Conservation (phyloP, 2,797 vertebrate genomes). For the Cyprinella venusta region DNA sequence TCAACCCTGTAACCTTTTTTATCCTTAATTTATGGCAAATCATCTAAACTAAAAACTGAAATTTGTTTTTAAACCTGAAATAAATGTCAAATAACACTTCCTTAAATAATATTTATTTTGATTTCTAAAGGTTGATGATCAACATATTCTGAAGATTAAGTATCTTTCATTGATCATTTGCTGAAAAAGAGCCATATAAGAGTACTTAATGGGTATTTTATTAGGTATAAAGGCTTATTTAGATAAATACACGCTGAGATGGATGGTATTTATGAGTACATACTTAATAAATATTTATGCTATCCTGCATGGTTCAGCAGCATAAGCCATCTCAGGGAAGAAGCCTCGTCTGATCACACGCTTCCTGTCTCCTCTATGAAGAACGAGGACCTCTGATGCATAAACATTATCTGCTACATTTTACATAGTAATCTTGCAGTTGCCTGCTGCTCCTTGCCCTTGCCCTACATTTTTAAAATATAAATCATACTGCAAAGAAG, state of each 20-base stretch:
- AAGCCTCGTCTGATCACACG: background rate
- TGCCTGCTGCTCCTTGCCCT: slow-evolving; percentile 12
- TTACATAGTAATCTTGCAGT: slow-evolving; percentile 33
- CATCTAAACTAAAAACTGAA: background rate
- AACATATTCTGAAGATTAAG: background rate
- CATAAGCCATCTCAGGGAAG: background rate
- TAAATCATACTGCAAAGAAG: slow-evolving; percentile 2
- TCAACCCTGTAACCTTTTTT: background rate
- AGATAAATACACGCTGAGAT: background rate
- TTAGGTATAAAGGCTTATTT: slow-evolving; percentile 12
- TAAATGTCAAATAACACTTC: background rate
- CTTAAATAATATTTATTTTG: background rate
- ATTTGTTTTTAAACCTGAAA: background rate
- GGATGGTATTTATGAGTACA: background rate
- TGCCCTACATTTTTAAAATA: slow-evolving; percentile 20
- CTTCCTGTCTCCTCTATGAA: slow-evolving; percentile 12
- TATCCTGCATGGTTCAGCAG: slow-evolving; percentile 9
- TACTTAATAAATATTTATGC: slow-evolving; percentile 30
- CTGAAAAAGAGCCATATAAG: background rate
- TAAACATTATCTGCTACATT: slow-evolving; percentile 23
- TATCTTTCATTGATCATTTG: slow-evolving; percentile 6
- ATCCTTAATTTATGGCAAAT: background rate
- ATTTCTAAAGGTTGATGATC: background rate
- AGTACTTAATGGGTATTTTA: background rate
- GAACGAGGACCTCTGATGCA: slow-evolving; percentile 5